Percentiles rank a stretch among this genome's conserved stretches.
Conservation (phyloP, 2,888 invertebrate genomes). For the Endomychus coccineus region DNA sequence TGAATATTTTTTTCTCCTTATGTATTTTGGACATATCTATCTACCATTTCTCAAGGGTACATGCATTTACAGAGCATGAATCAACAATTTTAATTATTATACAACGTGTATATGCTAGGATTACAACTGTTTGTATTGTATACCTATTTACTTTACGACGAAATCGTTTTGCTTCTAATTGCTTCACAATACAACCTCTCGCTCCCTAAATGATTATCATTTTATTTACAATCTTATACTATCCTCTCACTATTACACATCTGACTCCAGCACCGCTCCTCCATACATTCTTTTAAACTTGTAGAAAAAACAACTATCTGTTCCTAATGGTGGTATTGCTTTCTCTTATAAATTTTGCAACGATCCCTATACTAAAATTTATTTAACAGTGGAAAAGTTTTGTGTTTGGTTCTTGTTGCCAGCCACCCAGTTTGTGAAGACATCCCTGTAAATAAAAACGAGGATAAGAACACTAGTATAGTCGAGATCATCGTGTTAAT, state of each 20-base stretch:
- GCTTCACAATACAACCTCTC: slow-evolving; percentile 40
- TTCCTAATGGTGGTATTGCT: slow-evolving; percentile 33
- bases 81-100: slow-evolving; percentile 33
- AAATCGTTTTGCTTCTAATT: slow-evolving; percentile 40
- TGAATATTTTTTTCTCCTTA: slow-evolving; percentile 23
- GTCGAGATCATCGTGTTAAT: too few relatives aligned
- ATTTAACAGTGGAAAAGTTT: slow-evolving; percentile 74
- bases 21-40: slow-evolving; percentile 43
- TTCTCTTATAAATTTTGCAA: slow-evolving; percentile 22
- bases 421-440: slow-evolving; percentile 84
- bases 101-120: slow-evolving; percentile 33
- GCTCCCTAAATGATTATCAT: slow-evolving; percentile 37
- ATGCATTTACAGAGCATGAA: slow-evolving; percentile 43
- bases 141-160: slow-evolving; percentile 31
- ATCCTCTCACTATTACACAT: slow-evolving; percentile 33
- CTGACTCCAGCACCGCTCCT: slow-evolving; percentile 16
- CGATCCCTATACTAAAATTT: slow-evolving; percentile 38
- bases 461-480: too few relatives aligned
- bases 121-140: slow-evolving; percentile 31
- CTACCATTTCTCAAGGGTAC: slow-evolving; percentile 33
- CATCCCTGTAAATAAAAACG: slow-evolving; percentile 65
- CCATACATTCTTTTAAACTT: slow-evolving; percentile 12
- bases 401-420: slow-evolving; percentile 73
- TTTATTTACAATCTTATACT: slow-evolving; percentile 36
- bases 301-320: slow-evolving; percentile 17